Conservation (phyloP, 2,797 vertebrate species). For the Peromyscus attwateri region DNA sequence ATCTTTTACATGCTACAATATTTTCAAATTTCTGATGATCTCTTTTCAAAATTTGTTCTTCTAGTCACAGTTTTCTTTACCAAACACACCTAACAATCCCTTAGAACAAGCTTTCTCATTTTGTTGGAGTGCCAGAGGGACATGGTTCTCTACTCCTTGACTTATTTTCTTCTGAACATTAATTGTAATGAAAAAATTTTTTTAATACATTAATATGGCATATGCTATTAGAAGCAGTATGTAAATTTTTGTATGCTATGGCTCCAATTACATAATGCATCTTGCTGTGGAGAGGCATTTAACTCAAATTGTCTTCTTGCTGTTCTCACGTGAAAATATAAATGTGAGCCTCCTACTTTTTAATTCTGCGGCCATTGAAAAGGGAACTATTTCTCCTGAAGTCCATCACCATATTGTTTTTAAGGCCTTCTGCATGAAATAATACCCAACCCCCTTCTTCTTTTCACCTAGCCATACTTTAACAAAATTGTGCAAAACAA, state of each 20-base stretch:
- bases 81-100: neutral
- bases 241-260: neutral
- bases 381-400: neutral
- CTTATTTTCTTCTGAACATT: slow-evolving; percentile 11
- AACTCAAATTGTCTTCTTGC: neutral
- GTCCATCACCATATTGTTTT: neutral
- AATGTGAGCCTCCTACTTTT: neutral
- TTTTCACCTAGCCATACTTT: neutral
- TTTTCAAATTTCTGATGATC: neutral
- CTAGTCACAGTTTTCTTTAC: neutral
- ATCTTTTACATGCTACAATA: neutral
- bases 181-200: neutral
- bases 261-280: neutral
- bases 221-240: neutral
- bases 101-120: neutral
- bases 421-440: neutral
- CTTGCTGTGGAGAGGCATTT: neutral
- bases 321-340: neutral
- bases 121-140: neutral
- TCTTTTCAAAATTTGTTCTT: slow-evolving; percentile 44
- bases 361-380: neutral
- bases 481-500: slow-evolving; percentile 15
- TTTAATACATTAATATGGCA: neutral
- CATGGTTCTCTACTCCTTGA: neutral
- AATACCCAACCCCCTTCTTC: neutral